Evolutionary conservation across 92 coral and sea anemone species (phyloP).

Genomic region (Porites evermanni): DNA sequence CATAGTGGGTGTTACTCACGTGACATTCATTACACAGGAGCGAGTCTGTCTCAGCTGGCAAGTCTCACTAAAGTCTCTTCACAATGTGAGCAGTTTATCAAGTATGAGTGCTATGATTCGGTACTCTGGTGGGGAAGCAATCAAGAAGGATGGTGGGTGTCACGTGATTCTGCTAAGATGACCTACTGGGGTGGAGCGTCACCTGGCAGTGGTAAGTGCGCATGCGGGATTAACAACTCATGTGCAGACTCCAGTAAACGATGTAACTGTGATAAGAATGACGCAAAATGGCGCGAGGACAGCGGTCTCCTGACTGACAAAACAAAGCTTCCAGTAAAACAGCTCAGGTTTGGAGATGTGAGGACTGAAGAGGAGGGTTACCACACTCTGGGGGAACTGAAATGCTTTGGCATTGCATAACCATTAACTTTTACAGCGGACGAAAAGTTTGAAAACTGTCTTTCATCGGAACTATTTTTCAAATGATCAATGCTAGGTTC

Average conservation of each 20-base stretch:
- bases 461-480: too few relatives aligned
- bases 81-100: too few relatives aligned
- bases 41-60: too few relatives aligned
- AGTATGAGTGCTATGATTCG: too few relatives aligned
- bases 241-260: constrained; percentile 14
- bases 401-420: constrained; percentile 20
- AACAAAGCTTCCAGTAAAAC: constrained; percentile 35
- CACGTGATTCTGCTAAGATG: neutral
- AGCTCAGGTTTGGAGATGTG: constrained; percentile 41
- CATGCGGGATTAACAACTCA: constrained; percentile 64
- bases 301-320: constrained; percentile 40
- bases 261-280: constrained; percentile 61
- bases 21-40: neutral
- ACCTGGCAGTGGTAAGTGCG: constrained; percentile 51
- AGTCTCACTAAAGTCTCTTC: too few relatives aligned
- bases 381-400: constrained; percentile 45
- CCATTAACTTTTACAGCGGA: neutral
- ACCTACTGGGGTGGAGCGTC: constrained; percentile 37
- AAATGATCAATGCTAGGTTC: too few relatives aligned
- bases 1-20: neutral
- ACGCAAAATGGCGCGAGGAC: constrained; percentile 38
- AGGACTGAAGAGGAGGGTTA: too few relatives aligned
- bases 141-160: constrained; percentile 25
- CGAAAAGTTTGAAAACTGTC: neutral
- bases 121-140: neutral